Percentiles rank a stretch among this genome's conserved stretches.
These are phyloP conservation scores for Saturnia japonica DNA, from an alignment of 2,888 invertebrate species.

Conservation along the genomic window DNA sequence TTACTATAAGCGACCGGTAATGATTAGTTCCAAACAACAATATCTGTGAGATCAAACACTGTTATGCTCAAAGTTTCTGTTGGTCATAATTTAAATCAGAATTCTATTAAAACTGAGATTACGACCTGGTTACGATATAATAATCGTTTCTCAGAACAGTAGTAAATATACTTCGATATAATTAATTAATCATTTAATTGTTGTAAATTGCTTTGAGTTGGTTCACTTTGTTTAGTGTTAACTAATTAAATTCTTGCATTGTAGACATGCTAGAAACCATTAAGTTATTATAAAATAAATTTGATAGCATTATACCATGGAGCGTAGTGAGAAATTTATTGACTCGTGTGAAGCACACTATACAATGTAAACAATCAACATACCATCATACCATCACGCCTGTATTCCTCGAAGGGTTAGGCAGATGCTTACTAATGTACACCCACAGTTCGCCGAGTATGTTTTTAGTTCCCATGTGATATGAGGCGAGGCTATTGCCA, in stretches of 20 bases:
- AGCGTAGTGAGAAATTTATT: too few species aligned
- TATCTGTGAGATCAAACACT: not conserved
- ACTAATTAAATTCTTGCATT: not conserved
- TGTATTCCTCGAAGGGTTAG: too few species aligned
- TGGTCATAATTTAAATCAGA: not conserved
- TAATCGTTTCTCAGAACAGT: not conserved
- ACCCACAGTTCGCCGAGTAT: too few species aligned
- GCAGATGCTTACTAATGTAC: too few species aligned
- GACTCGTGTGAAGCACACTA: too few species aligned
- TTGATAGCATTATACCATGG: too few species aligned
- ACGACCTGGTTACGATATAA: not conserved
- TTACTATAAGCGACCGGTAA: not conserved
- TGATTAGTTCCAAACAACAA: not conserved
- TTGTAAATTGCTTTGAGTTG: not conserved
- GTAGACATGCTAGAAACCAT: not conserved
- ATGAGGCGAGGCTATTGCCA: too few species aligned
- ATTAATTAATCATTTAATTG: not conserved
- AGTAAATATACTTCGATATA: not conserved
- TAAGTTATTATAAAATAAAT: too few species aligned
- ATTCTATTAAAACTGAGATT: slow-evolving; percentile 3
- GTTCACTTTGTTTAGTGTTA: not conserved
- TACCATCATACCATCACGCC: too few species aligned
- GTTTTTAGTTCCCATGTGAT: too few species aligned
- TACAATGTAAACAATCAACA: too few species aligned
- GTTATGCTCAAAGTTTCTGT: not conserved